Percentiles rank a stretch among this genome's conserved stretches.
phyloP scores from a whole-genome alignment of 2,888 invertebrate genomes.

The Melipona bicolor region DNA sequence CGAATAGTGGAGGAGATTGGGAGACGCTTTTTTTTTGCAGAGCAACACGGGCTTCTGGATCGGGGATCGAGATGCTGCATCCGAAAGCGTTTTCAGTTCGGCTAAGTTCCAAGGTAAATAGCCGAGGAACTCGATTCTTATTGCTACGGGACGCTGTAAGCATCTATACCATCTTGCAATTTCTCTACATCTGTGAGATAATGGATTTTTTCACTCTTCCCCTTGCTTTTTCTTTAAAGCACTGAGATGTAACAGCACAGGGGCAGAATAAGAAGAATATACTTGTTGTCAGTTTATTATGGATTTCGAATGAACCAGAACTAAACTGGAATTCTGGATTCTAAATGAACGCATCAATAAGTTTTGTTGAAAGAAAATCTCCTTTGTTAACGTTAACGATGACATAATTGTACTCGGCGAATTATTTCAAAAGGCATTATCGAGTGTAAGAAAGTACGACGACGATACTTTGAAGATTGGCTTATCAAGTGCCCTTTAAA shows the following conservation, averaged over 20 bases:
- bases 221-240: neutral
- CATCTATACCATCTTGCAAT: neutral
- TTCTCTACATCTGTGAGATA: neutral
- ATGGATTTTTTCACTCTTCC: neutral
- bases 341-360: no score
- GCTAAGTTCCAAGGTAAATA: slow-evolving; percentile 58
- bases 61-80: slow-evolving; percentile 50
- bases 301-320: no score
- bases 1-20: slow-evolving; percentile 11
- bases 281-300: no score
- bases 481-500: slow-evolving; percentile 11
- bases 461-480: no score
- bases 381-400: no score
- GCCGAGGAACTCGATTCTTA: slow-evolving; percentile 49
- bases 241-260: neutral
- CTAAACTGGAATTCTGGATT: no score
- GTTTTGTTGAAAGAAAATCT: no score
- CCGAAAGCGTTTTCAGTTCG: slow-evolving; percentile 53
- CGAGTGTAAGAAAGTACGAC: no score
- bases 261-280: neutral
- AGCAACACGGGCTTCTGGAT: slow-evolving; percentile 53
- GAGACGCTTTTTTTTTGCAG: slow-evolving; percentile 52
- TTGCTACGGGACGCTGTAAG: slow-evolving; percentile 34
- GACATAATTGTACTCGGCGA: no score
- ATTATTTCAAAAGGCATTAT: no score